These are phyloP conservation scores for Hydriomena furcata DNA, from an alignment of 2,888 invertebrate species.

Conservation along the genomic window DNA sequence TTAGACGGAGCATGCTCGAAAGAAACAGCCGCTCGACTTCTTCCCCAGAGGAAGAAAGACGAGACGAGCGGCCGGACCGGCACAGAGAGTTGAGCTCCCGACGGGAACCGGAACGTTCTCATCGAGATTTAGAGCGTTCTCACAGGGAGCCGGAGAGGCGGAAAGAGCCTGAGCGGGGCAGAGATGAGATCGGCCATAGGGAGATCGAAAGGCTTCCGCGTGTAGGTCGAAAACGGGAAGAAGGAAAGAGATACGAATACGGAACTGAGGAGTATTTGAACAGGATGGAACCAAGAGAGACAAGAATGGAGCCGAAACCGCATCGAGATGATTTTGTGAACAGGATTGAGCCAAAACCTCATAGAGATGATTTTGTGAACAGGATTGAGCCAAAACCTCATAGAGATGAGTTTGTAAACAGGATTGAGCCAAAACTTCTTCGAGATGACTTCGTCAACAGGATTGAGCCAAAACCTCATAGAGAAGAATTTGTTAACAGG, in stretches of 20 bases:
- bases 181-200: slow-evolving; percentile 62
- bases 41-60: slow-evolving; percentile 79
- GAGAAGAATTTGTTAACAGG: slow-evolving; percentile 70
- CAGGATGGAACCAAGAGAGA: slow-evolving; percentile 38
- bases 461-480: slow-evolving; percentile 13
- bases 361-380: slow-evolving; percentile 66
- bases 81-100: slow-evolving; percentile 71
- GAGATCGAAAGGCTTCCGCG: slow-evolving; percentile 75
- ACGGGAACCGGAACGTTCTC: slow-evolving; percentile 74
- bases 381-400: slow-evolving; percentile 21
- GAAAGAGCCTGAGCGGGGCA: slow-evolving; percentile 65
- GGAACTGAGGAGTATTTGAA: slow-evolving; percentile 73
- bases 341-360: slow-evolving; percentile 26
- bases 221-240: slow-evolving; percentile 73
- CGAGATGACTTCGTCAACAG: slow-evolving; percentile 71
- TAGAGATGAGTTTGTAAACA: slow-evolving; percentile 67
- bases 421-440: slow-evolving; percentile 38
- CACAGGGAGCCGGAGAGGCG: slow-evolving; percentile 64
- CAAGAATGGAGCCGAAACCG: slow-evolving; percentile 17
- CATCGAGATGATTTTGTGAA: slow-evolving; percentile 64
- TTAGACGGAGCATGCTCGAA: slow-evolving; percentile 77
- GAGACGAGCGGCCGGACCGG: slow-evolving; percentile 76
- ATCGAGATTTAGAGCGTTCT: slow-evolving; percentile 64
- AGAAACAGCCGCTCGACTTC: slow-evolving; percentile 81
- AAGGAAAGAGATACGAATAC: slow-evolving; percentile 71